These are phyloP conservation scores for Ophthalmotilapia sp. DNA, from an alignment of 2,113 vertebrate genomes.

Conservation along the genomic window DNA sequence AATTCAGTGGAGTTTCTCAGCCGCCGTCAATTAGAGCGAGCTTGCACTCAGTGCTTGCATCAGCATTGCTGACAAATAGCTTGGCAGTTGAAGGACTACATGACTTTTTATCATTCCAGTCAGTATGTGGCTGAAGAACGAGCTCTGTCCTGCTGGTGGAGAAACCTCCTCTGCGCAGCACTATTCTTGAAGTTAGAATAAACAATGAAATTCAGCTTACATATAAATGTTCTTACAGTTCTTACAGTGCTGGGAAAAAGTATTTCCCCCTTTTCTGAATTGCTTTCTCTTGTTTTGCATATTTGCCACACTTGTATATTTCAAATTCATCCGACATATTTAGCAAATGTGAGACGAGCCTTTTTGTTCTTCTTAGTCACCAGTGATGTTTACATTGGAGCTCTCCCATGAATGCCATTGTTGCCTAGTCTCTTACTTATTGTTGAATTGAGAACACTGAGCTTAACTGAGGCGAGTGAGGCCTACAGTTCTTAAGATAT, in stretches of 20 bases:
- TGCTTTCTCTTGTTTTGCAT: neutral
- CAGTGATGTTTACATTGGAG: neutral
- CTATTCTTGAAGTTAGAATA: neutral
- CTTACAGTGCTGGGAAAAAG: neutral
- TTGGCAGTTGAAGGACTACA: neutral
- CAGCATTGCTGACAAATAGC: neutral
- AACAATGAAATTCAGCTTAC: neutral
- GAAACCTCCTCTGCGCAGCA: neutral
- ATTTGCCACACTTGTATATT: neutral
- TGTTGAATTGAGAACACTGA: too few relatives aligned
- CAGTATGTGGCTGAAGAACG: neutral
- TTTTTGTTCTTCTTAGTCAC: neutral
- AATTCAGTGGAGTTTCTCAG: conserved; percentile 12
- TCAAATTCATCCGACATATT: neutral
- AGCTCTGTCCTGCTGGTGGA: neutral
- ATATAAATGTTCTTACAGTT: neutral
- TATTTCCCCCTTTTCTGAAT: neutral
- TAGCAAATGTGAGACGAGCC: neutral
- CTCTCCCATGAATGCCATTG: rapidly evolving
- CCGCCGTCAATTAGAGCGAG: neutral
- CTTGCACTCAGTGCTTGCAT: neutral
- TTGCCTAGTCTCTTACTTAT: neutral
- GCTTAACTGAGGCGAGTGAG: too few relatives aligned
- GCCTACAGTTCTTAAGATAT: neutral
- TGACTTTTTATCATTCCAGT: conserved; percentile 5